Conservation (phyloP, 2,888 invertebrate genomes). For the Drosophila macrothrix region DNA sequence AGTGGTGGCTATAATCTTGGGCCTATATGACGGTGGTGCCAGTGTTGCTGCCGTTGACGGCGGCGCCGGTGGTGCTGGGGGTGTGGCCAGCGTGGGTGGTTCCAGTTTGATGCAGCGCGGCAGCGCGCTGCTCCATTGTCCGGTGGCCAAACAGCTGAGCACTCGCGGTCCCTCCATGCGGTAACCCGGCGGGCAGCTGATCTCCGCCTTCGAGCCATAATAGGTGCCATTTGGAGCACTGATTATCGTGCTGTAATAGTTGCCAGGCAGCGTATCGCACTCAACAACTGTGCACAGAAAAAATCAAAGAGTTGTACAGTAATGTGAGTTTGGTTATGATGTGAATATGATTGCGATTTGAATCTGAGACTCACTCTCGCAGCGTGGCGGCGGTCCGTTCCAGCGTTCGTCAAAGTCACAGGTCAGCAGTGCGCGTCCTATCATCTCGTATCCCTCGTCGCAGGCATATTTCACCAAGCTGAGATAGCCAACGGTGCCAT, state of each 20-base stretch:
- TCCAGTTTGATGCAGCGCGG: conserved; percentile 91
- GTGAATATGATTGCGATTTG: not conserved
- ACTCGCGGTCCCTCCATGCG: conserved; percentile 89
- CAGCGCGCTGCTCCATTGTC: conserved; percentile 91
- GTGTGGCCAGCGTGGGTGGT: conserved; percentile 82
- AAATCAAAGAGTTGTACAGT: not conserved
- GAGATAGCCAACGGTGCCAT: conserved; percentile 94
- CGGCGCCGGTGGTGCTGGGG: conserved; percentile 50
- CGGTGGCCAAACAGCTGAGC: conserved; percentile 90
- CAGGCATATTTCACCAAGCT: conserved; percentile 94
- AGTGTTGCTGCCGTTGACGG: conserved; percentile 54
- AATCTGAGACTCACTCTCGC: conserved; percentile 88
- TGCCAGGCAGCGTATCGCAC: conserved; percentile 89
- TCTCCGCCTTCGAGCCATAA: conserved; percentile 91
- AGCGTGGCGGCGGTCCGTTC: conserved; percentile 96
- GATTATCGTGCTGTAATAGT: conserved; percentile 85
- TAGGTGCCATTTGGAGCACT: conserved; percentile 89
- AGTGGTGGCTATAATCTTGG: conserved; percentile 83
- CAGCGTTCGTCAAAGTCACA: conserved; percentile 97
- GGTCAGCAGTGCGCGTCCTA: conserved; percentile 92
- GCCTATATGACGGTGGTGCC: conserved; percentile 70
- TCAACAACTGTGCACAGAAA: conserved; percentile 87
- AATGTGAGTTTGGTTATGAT: not conserved
- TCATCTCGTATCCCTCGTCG: conserved; percentile 93
- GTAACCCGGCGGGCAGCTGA: conserved; percentile 90